A percentile compares a stretch with the other conserved stretches of the same genome.
Conservation (phyloP, 2,888 invertebrate species). For the Hartigia nigra region DNA sequence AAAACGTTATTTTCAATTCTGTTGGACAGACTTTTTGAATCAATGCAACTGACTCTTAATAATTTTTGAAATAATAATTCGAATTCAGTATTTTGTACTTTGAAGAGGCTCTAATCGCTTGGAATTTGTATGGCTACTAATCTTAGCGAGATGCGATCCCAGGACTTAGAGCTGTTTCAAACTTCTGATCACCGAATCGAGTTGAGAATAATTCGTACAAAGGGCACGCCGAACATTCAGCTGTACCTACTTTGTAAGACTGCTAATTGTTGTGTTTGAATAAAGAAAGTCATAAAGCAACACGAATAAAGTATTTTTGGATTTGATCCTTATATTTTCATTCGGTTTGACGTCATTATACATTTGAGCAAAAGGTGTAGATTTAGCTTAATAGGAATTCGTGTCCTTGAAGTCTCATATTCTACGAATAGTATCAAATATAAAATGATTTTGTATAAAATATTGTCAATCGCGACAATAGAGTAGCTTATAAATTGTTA, state of each 20-base stretch:
- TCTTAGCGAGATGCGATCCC: neutral
- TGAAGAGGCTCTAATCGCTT: neutral
- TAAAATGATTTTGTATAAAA: neutral
- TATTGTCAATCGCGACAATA: neutral
- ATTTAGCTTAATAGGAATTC: neutral
- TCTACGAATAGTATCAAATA: neutral
- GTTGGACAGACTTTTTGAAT: neutral
- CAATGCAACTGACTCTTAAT: neutral
- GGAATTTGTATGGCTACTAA: neutral
- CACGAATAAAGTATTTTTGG: neutral
- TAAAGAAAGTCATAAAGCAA: conserved; percentile 29
- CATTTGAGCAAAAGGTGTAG: neutral
- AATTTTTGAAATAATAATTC: neutral
- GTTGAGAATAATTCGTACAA: neutral
- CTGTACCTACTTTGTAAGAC: conserved; percentile 57
- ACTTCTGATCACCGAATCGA: neutral
- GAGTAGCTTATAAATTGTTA: neutral
- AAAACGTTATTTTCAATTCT: neutral
- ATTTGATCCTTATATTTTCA: neutral
- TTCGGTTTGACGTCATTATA: neutral
- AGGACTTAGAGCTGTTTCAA: neutral
- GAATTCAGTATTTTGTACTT: neutral
- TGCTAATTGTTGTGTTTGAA: conserved; percentile 53
- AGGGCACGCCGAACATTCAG: conserved; percentile 6
- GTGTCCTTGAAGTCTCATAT: neutral